phyloP scores from a whole-genome alignment of 2,797 vertebrate species.

The Lagocephalus sceleratus region DNA sequence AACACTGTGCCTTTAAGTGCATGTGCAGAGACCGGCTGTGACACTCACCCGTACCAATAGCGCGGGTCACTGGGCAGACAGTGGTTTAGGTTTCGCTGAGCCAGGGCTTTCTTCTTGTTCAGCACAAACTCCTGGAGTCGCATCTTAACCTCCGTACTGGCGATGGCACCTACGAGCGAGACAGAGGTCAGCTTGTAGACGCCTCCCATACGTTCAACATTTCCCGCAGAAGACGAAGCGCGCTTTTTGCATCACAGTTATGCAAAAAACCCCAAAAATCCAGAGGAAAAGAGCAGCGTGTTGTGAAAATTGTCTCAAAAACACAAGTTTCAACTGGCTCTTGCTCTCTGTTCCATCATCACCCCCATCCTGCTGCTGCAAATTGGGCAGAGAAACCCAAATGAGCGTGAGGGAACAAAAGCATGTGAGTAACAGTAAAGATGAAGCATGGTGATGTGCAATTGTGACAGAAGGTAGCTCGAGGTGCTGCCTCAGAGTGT shows the following conservation, averaged over 20 bases:
- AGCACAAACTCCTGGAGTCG: constrained; percentile 97
- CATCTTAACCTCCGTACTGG: constrained; percentile 98
- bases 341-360: constrained; percentile 56
- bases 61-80: constrained; percentile 91
- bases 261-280: constrained; percentile 38
- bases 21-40: constrained; percentile 1
- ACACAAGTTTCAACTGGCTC: constrained; percentile 38
- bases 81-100: constrained; percentile 94
- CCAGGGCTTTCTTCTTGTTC: constrained; percentile 97
- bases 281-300: constrained; percentile 26
- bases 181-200: background rate
- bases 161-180: constrained; percentile 84
- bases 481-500: constrained; percentile 29
- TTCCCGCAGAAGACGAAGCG: background rate
- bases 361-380: constrained; percentile 52
- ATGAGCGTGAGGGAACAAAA: constrained; percentile 10
- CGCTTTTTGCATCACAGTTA: constrained; percentile 17
- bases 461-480: constrained; percentile 31
- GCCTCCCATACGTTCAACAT: background rate
- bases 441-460: constrained; percentile 11
- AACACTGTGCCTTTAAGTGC: background rate
- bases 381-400: constrained; percentile 16
- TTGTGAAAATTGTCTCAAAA: constrained; percentile 20
- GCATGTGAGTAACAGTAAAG: background rate
- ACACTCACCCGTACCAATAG: constrained; percentile 97